A percentile compares a stretch with the other conserved stretches of the same genome.
These are phyloP conservation scores for Pandemis cinnamomeana DNA, from an alignment of 2,888 invertebrate species.

Conservation along the genomic window DNA sequence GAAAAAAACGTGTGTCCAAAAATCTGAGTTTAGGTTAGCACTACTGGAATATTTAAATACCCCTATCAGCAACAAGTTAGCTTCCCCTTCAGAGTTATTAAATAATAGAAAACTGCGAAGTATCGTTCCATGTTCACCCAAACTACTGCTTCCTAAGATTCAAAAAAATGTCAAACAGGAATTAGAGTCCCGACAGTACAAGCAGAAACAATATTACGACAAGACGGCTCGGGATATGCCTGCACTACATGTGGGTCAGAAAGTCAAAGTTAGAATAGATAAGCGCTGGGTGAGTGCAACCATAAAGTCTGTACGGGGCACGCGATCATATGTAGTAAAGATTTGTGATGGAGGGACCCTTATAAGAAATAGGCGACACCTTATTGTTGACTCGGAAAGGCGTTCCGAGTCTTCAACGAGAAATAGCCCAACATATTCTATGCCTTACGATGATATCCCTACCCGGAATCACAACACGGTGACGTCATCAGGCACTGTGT, in stretches of 20 bases:
- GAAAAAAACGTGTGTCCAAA: constrained; percentile 19
- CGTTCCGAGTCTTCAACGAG: not conserved
- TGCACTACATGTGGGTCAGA: not conserved
- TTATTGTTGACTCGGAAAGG: not conserved
- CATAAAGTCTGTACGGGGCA: not conserved
- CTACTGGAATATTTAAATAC: constrained; percentile 19
- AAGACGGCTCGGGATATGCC: constrained; percentile 9
- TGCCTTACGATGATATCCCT: constrained; percentile 22
- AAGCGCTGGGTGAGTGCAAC: constrained; percentile 3
- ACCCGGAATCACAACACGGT: constrained; percentile 1
- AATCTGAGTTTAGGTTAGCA: constrained; percentile 10
- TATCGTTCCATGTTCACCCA: not conserved
- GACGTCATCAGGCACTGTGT: not conserved
- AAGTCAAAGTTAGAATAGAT: constrained; percentile 10
- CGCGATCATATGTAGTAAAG: constrained; percentile 3
- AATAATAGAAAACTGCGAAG: too few relatives aligned
- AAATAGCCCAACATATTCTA: not conserved
- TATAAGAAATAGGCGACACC: constrained; percentile 14
- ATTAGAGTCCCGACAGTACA: not conserved
- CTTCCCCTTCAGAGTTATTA: too few relatives aligned
- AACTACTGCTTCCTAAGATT: not conserved
- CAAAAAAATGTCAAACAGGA: not conserved
- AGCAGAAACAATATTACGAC: constrained; percentile 12
- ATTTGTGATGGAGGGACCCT: constrained; percentile 3
- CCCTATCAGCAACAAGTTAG: constrained; percentile 1